Evolutionary conservation across 2,797 vertebrate genomes (phyloP).

Genomic region (Fistularia commersonii): DNA sequence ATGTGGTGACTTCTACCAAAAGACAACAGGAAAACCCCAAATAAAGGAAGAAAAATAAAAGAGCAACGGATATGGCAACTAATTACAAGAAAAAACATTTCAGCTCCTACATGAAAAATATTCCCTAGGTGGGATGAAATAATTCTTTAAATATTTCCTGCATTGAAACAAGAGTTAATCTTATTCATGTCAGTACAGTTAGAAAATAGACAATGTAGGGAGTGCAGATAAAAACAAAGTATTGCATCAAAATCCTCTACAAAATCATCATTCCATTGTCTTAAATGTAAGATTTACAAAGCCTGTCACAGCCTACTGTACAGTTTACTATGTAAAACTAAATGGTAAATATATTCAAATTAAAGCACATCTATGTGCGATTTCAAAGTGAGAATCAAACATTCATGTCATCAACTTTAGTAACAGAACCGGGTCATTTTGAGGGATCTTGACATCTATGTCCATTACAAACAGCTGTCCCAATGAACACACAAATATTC

Average conservation of each 20-base stretch:
- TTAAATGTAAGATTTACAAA: too few species aligned
- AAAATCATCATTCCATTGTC: too few species aligned
- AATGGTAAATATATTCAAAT: too few species aligned
- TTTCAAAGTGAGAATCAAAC: too few species aligned
- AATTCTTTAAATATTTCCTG: constrained; percentile 27
- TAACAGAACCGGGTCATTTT: constrained; percentile 8
- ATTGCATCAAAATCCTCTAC: too few species aligned
- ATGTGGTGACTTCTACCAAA: constrained; percentile 56
- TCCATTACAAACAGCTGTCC: constrained; percentile 31
- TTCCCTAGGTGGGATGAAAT: too few species aligned
- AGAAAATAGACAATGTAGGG: constrained; percentile 12
- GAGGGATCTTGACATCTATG: constrained; percentile 35
- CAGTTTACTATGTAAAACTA: too few species aligned
- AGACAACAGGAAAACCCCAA: constrained; percentile 42
- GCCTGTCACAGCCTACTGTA: too few species aligned
- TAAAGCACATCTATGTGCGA: too few species aligned
- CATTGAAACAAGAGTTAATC: constrained; percentile 41
- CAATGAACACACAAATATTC: constrained; percentile 55
- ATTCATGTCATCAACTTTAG: too few species aligned
- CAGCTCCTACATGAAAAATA: too few species aligned
- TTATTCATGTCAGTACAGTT: constrained; percentile 25
- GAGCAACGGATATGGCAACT: constrained; percentile 53
- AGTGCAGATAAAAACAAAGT: too few species aligned
- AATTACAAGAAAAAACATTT: constrained; percentile 62
- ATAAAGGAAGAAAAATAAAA: constrained; percentile 45